Conservation (phyloP, 2,888 invertebrate genomes). For the Ecliptopera silaceata region DNA sequence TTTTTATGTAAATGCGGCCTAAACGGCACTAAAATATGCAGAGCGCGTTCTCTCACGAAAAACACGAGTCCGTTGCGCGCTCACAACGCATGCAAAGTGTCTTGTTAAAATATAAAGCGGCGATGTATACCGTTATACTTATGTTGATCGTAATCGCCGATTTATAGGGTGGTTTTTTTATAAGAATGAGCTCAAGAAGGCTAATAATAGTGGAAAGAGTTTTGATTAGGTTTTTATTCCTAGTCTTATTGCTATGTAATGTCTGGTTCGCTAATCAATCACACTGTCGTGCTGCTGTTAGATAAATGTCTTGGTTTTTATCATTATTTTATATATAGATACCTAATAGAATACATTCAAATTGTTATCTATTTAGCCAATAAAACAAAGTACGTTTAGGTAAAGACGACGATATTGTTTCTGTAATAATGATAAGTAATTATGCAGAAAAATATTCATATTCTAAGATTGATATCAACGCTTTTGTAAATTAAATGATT, state of each 20-base stretch:
- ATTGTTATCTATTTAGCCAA: no score
- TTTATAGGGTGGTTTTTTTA: conserved; percentile 26
- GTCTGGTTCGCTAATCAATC: not conserved
- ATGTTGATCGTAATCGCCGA: conserved; percentile 29
- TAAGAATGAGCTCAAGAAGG: conserved; percentile 3
- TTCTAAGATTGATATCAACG: no score
- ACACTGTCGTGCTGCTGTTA: no score
- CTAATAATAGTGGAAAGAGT: not conserved
- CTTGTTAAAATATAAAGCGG: conserved; percentile 35
- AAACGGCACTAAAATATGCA: conserved; percentile 48
- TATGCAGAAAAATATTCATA: no score
- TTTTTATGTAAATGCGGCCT: conserved; percentile 21
- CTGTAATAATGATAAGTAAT: no score
- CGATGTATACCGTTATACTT: conserved; percentile 33
- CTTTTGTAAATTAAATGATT: no score
- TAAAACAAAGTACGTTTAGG: no score
- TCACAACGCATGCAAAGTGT: conserved; percentile 40
- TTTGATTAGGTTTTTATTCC: conserved; percentile 9
- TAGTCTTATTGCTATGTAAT: not conserved
- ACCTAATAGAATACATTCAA: no score
- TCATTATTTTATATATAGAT: no score
- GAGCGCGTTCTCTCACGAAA: conserved; percentile 47
- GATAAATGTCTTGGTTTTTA: no score
- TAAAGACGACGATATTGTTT: no score
- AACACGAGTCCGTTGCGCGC: conserved; percentile 41